Base-by-base conservation (phyloP, 2,888 invertebrate genomes). In the Mechanitis messenoides region DNA sequence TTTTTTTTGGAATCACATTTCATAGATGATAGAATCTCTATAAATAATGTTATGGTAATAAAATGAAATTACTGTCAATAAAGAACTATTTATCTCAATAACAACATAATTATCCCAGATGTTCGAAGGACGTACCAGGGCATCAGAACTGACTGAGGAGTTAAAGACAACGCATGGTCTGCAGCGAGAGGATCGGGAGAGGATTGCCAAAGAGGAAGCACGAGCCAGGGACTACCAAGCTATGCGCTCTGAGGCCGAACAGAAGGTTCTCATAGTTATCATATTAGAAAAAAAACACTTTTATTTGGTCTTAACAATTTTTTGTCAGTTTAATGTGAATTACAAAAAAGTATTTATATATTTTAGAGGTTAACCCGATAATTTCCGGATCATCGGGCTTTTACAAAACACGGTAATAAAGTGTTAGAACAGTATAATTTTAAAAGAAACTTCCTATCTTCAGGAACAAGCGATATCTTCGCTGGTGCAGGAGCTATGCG, bases 61-160 rank as follows among this genome's bases (percentile, higher is more conserved):
- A 42, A 42, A 42, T 3, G 9, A 42, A 42, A 9, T 2, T 7
- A 2, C 1, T 9, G 6, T 9, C 9, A 7, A 9, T 42, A 1
- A 9, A 42, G 3, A 3, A 35, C 12, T 20, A 28, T 50, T 50
- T 50, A 31, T 31, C 28, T 1, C 1, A 31, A 42, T 35, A 47
- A n/a, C 42, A 42, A 12, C 9, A 3, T 11, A 42, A 35, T 33
- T 47, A 12, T 42, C 31, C 65, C 68, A 94, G 94, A 94, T 95
- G 91, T 93, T 92, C 76, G 93, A 94, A 78, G 95, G 94, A 0
- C 91, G 93, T 62, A 92, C 93, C 62, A 91, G 93, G 59, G 93
- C 93, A 33, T 91, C 92, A 31, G 94, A 95, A 73, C 79, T 95
- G 63, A 95, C 95, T 1, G 91, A 92, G 59, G 95, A 95, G 83